Evolutionary conservation across 2,888 invertebrate species (phyloP).

Genomic region (Coenonympha arcania): DNA sequence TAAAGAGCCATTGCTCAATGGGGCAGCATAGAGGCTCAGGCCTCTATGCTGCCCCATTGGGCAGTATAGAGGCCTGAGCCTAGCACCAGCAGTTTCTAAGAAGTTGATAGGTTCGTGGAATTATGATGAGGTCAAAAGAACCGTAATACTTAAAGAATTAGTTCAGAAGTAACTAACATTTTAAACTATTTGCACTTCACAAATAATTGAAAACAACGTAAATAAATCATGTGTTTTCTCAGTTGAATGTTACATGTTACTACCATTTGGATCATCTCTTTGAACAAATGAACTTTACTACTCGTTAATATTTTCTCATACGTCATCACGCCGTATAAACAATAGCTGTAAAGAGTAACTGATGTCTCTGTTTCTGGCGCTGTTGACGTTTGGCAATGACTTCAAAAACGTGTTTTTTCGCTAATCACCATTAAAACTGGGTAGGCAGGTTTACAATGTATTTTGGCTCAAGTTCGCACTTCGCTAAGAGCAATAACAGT

Average conservation of each 20-base stretch:
- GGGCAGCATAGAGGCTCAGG: no score
- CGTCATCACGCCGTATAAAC: neutral
- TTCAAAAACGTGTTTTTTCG: constrained; percentile 13
- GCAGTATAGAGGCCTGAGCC: no score
- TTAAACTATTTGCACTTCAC: no score
- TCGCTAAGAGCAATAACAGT: neutral
- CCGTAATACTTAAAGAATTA: no score
- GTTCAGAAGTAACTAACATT: no score
- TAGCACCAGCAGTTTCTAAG: no score
- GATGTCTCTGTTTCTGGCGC: neutral
- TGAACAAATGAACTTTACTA: no score
- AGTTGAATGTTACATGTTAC: neutral
- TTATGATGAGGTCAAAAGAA: no score
- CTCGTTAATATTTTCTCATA: neutral
- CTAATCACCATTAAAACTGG: constrained; percentile 32
- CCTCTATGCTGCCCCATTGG: no score
- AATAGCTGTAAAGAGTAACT: neutral
- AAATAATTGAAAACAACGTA: no score
- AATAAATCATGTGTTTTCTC: neutral
- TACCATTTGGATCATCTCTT: neutral
- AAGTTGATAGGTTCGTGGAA: no score
- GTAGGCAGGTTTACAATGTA: constrained; percentile 18
- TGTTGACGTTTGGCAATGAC: constrained; percentile 23
- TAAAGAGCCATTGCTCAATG: no score
- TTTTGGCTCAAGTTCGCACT: constrained; percentile 13